These are phyloP conservation scores for Brachionus calyciflorus DNA, from an alignment of 1,140 invertebrate species.

Conservation along the genomic window DNA sequence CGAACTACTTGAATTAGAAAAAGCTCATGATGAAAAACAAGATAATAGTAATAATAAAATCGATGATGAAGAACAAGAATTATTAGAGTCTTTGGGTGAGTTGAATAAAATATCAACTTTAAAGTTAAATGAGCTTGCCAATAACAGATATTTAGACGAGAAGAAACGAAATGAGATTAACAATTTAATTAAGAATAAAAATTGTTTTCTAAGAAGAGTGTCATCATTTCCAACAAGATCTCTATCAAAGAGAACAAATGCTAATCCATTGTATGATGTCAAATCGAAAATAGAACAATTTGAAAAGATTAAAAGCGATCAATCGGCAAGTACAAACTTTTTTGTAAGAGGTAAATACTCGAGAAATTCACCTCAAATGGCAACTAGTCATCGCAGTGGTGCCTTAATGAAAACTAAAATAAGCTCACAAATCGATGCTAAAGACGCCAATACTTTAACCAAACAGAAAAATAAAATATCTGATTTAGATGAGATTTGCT, in stretches of 20 bases:
- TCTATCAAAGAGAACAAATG: background rate
- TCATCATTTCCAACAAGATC: slow-evolving; percentile 1
- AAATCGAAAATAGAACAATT: slow-evolving; percentile 30
- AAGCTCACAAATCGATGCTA: background rate
- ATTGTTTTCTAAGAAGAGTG: slow-evolving; percentile 5
- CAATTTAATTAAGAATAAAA: slow-evolving; percentile 5
- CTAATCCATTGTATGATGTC: slow-evolving; percentile 27
- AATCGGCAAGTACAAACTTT: background rate
- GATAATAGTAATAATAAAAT: background rate
- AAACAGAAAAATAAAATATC: background rate
- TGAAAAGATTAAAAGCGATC: slow-evolving; percentile 9
- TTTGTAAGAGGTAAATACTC: slow-evolving; percentile 20
- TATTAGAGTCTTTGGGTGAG: slow-evolving; percentile 7
- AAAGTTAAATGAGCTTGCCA: background rate
- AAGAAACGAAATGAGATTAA: slow-evolving; percentile 22
- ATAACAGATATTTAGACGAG: slow-evolving; percentile 1
- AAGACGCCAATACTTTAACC: background rate
- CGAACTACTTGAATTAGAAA: background rate
- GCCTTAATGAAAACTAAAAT: slow-evolving; percentile 20
- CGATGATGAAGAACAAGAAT: background rate
- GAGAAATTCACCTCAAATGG: background rate
- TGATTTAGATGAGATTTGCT: no score
- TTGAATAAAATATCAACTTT: slow-evolving; percentile 21
- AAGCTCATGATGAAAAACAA: background rate
- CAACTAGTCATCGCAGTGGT: no score